Base-by-base conservation (phyloP, 92 coral and sea anemone genomes). In the Parazoanthus swiftii region DNA sequence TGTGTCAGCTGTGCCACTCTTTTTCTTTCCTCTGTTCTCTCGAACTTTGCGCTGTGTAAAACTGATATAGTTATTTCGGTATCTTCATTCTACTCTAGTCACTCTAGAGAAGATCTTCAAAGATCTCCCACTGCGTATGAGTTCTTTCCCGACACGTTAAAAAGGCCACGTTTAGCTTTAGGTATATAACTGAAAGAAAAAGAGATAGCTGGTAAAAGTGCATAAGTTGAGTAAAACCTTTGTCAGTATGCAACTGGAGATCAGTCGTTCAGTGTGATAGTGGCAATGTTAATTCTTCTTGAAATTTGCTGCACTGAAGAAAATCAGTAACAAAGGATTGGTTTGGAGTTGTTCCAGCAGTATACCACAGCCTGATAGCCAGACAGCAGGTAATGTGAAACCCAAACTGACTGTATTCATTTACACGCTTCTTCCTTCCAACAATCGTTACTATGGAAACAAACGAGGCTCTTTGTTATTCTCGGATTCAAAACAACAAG, bases 381-480 rank as follows among this genome's bases (percentile, higher is more conserved):
- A 29, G 33, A 29, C 33, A 29, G 33, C 33, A 29, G 33, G 33
- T 29, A 29, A 29, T 29, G 33, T 29, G 33, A 29, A 29, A 29
- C 33, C 33, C 33, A 29, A 29, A 29, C 33, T 29, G 33, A 29
- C 33, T 29, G 33, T 29, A 29, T 29, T 29, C 33, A 0, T 29
- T 80, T 13, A 58, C 85, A 59, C 42, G 29, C 33, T 43, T 58
- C n/a, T 58, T 35, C 46, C 15, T 42, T 80, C 38, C 6, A 14
- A 80, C 33, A 56, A 80, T 58, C 3, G 87, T 84, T 44, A 0
- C 87, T 71, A 84, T 84, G 63, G 87, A 84, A 46, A 84, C 86
- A 26, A 29, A 46, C 21, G 29, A 29, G 33, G n/a, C 44, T 63
- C 29, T 23, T 50, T 70, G 66, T 84, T 70, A 43, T 11, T 35